These are phyloP conservation scores for Pterobdella sp. DNA, from an alignment of 2,888 invertebrate genomes.

Conservation along the genomic window DNA sequence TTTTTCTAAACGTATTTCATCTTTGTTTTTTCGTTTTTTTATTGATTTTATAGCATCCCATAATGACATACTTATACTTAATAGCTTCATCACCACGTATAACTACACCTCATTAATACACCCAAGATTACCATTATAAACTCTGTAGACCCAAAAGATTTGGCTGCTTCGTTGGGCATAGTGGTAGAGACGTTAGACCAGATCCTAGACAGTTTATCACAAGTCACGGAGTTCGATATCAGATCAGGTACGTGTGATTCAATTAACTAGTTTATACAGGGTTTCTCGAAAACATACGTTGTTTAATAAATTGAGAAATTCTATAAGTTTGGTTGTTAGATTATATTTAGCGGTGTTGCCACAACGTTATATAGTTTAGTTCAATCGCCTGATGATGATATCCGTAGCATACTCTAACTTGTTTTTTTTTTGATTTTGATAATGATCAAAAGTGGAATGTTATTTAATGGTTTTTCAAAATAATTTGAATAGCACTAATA, in stretches of 20 bases:
- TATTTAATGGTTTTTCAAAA: too few relatives aligned
- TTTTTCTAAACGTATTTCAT: neutral
- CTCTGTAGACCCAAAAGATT: conserved; percentile 46
- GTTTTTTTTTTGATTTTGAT: too few relatives aligned
- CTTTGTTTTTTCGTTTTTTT: neutral
- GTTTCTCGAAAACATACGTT: too few relatives aligned
- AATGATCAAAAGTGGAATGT: too few relatives aligned
- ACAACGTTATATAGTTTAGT: too few relatives aligned
- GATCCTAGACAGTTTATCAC: conserved; percentile 67
- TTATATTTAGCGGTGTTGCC: too few relatives aligned
- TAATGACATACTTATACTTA: neutral
- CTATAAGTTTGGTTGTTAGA: too few relatives aligned
- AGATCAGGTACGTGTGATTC: conserved; percentile 53
- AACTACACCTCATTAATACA: neutral
- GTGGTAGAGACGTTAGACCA: conserved; percentile 62
- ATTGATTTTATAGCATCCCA: neutral
- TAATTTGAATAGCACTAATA: too few relatives aligned
- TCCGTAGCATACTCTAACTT: too few relatives aligned
- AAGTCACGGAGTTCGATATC: conserved; percentile 66
- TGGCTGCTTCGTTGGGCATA: conserved; percentile 57
- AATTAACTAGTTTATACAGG: neutral
- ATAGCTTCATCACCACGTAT: neutral
- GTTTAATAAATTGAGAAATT: too few relatives aligned
- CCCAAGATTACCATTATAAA: conserved; percentile 51
- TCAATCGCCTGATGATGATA: too few relatives aligned